These are phyloP conservation scores for Tinea pellionella DNA, from an alignment of 2,888 invertebrate species.

Conservation along the genomic window DNA sequence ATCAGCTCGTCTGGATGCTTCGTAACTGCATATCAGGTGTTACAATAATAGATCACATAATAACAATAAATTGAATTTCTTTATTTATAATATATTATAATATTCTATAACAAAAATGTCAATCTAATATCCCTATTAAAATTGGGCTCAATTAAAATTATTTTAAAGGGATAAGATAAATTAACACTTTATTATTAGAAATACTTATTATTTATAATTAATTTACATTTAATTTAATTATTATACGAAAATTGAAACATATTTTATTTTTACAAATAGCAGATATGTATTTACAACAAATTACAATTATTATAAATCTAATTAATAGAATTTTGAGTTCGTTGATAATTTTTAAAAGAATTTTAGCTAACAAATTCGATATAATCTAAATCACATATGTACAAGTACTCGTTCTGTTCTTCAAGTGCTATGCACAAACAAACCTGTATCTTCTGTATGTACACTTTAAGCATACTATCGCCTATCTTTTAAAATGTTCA, in stretches of 20 bases:
- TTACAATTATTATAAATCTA: constrained; percentile 14
- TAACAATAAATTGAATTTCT: constrained; percentile 24
- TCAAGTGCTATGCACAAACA: constrained; percentile 24
- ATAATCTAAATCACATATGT: constrained; percentile 20
- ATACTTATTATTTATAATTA: not conserved
- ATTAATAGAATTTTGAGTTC: constrained; percentile 15
- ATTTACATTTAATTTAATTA: not conserved
- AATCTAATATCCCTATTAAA: constrained; percentile 59
- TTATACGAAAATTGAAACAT: not conserved
- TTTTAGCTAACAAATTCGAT: constrained; percentile 14
- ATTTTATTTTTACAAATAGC: constrained; percentile 3
- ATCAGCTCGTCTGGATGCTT: too few relatives aligned
- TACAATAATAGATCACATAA: constrained; percentile 4
- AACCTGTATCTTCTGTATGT: constrained; percentile 15
- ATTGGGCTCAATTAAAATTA: constrained; percentile 61
- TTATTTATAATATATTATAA: constrained; percentile 25
- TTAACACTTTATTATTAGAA: not conserved
- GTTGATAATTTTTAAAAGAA: constrained; percentile 17
- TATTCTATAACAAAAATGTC: not conserved
- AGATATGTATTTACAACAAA: constrained; percentile 14
- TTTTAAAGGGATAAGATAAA: constrained; percentile 58
- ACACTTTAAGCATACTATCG: constrained; percentile 3
- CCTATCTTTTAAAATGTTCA: not conserved
- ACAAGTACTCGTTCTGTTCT: constrained; percentile 19
- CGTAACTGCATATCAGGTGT: too few relatives aligned